Base-by-base conservation (phyloP, 2,113 vertebrate genomes). In the Piprites chloris region DNA sequence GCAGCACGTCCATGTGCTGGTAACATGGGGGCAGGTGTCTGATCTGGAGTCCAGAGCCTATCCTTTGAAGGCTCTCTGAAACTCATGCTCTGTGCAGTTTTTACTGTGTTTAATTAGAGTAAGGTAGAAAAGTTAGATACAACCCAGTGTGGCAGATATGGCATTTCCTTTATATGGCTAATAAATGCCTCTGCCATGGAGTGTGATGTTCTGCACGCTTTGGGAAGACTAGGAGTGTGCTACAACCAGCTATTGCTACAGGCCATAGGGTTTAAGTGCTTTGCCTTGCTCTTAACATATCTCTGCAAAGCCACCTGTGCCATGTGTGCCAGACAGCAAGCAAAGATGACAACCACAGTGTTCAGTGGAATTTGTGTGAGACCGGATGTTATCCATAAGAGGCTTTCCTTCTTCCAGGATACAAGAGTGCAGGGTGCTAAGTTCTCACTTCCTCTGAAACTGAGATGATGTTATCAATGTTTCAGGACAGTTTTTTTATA, bases 1-100 rank as follows among this genome's bases (percentile, higher is more conserved):
- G n/a, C 6, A 7, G 15, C 19, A 49, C 19, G 26, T 53, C 23
- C 8, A 13, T 0, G 0, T 32, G 53, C 14, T 2, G 0, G 17
- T 44, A 63, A 62, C 14, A 44, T 50, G 55, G 35, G 61, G 41
- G 37, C 37, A 63, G 41, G 9, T 58, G 30, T 63, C 55, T 58
- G 22, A 13, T 8, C 28, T 2, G 3, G 37, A 65, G 24, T 44
- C 12, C 44, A 83, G 19, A 44, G 16, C 24, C 17, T 18, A 27
- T 49, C 27, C 21, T 67, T 67, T 56, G 24, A 62, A 67, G 44
- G 12, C 2, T 41, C 67, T 62, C 28, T 62, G 39, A 53, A 68
- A 39, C 33, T 44, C 44, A 21, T 14, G 21, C 2, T 62, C 30
- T 28, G 5, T 35, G 42, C 37, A 78, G 24, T 10, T 73, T 56